Evolutionary conservation across 2,113 vertebrate species (phyloP).

Genomic region (Cebidichthys violaceus): DNA sequence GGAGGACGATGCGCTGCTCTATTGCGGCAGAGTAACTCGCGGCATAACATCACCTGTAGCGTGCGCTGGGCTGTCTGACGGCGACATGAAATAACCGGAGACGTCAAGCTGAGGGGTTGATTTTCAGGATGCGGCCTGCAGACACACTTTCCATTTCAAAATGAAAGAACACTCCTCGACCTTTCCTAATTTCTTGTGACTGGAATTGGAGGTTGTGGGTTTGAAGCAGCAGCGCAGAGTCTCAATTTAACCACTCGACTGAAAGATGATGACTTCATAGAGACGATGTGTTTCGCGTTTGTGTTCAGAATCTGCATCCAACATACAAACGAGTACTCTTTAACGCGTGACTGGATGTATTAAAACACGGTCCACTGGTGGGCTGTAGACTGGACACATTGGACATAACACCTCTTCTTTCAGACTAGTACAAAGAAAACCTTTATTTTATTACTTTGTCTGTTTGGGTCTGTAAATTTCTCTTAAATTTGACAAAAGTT

Average conservation of each 20-base stretch:
- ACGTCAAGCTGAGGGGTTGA: too few species aligned
- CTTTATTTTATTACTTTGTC: too few species aligned
- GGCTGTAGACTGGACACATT: too few species aligned
- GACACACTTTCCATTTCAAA: background rate
- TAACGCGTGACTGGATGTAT: too few species aligned
- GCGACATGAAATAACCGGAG: too few species aligned
- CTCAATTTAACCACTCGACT: background rate
- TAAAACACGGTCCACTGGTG: too few species aligned
- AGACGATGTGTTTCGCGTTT: background rate
- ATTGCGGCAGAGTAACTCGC: slow-evolving; percentile 1
- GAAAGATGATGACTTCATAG: background rate
- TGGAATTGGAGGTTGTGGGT: too few species aligned
- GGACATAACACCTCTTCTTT: too few species aligned
- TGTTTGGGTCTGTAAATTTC: too few species aligned
- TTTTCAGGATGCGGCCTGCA: background rate
- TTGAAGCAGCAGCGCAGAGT: background rate
- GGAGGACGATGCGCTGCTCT: background rate
- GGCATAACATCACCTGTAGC: slow-evolving; percentile 26
- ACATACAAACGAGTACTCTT: too few species aligned
- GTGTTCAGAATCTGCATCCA: background rate
- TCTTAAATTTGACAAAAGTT: too few species aligned
- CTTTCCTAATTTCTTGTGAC: background rate
- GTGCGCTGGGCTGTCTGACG: background rate
- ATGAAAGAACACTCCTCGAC: background rate
- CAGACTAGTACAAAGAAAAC: too few species aligned